phyloP scores from a whole-genome alignment of 53 echinoderm and acorn worm genomes.

The Crossaster papposus region DNA sequence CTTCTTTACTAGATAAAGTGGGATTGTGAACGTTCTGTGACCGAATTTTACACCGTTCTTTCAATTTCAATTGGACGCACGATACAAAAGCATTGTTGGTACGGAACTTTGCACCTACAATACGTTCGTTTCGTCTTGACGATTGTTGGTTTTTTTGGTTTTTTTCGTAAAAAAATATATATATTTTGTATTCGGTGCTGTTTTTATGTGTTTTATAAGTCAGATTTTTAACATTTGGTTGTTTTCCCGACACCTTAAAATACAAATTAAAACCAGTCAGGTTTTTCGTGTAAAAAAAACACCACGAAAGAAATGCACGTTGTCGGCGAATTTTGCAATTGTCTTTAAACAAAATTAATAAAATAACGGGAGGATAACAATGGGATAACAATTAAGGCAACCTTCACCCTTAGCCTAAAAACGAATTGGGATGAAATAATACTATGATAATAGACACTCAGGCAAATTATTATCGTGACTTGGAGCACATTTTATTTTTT shows the following conservation, averaged over 20 bases:
- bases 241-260: no score
- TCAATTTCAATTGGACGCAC: background rate
- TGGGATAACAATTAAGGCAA: background rate
- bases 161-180: no score
- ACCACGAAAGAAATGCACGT: background rate
- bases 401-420: background rate
- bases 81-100: no score
- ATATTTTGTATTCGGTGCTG: no score
- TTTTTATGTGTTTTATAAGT: no score
- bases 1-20: background rate
- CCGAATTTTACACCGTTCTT: background rate
- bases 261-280: no score
- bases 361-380: no score
- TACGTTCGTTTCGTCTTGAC: no score
- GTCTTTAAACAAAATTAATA: background rate
- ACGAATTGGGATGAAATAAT: background rate
- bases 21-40: background rate
- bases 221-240: no score
- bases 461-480: conserved; percentile 36
- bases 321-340: background rate
- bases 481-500: background rate
- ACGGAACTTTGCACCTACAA: no score
- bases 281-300: no score
- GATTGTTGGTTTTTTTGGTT: no score
- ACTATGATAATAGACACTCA: background rate